Conservation (phyloP, 2,888 invertebrate species). For the Hydrotaea cyrtoneurina region DNA sequence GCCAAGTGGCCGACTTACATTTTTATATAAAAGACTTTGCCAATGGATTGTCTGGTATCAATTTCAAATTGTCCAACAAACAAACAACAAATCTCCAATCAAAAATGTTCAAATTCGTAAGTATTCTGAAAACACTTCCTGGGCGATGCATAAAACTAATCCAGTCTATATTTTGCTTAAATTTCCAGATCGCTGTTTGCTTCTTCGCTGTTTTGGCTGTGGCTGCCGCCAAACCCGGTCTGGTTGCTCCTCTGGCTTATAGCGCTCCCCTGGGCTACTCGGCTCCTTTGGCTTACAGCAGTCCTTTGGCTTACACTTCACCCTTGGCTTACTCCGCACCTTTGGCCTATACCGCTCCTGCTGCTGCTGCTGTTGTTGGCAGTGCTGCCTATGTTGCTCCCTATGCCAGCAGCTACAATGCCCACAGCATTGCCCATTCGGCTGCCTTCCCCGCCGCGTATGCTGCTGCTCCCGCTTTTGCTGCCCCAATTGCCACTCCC, state of each 20-base stretch:
- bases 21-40: slow-evolving; percentile 44
- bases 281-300: slow-evolving; percentile 65
- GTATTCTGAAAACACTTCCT: slow-evolving; percentile 71
- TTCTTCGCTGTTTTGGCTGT: slow-evolving; percentile 76
- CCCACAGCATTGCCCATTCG: no score
- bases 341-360: slow-evolving; percentile 72
- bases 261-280: slow-evolving; percentile 45
- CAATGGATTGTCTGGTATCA: slow-evolving; percentile 21
- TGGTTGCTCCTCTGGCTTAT: slow-evolving; percentile 67
- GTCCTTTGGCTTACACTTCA: slow-evolving; percentile 72
- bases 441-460: slow-evolving; percentile 67
- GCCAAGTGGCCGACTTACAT: neutral
- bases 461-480: slow-evolving; percentile 44
- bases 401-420: no score
- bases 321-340: slow-evolving; percentile 73
- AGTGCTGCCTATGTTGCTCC: no score
- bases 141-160: neutral
- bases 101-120: slow-evolving; percentile 77
- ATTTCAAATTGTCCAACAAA: slow-evolving; percentile 43
- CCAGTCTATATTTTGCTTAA: neutral
- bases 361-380: no score
- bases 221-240: slow-evolving; percentile 71
- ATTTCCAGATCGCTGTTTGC: slow-evolving; percentile 72
- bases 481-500: slow-evolving; percentile 55
- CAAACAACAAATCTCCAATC: slow-evolving; percentile 27